Evolutionary conservation across 2,888 invertebrate genomes (phyloP).

Genomic region (Halictus ligatus): DNA sequence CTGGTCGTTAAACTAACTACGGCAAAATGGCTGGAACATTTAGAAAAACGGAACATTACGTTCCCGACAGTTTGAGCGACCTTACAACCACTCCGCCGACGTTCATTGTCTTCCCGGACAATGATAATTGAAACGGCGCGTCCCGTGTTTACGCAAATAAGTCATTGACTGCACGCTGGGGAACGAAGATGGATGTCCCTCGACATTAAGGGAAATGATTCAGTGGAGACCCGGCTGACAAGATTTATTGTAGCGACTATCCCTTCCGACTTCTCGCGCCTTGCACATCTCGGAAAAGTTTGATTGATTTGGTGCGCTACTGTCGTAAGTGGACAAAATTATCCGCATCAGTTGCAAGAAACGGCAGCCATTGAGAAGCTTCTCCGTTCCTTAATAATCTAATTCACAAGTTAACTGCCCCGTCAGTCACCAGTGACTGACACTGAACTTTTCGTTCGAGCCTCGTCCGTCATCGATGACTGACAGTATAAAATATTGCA

Average conservation of each 20-base stretch:
- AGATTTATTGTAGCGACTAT: neutral
- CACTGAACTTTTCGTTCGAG: too few relatives aligned
- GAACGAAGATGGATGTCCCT: neutral
- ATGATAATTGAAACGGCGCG: neutral
- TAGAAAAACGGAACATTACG: neutral
- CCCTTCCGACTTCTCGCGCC: neutral
- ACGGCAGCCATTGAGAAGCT: too few relatives aligned
- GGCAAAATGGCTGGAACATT: constrained; percentile 14
- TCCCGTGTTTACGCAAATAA: neutral
- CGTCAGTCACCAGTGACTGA: too few relatives aligned
- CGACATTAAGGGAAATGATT: neutral
- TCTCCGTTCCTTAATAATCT: too few relatives aligned
- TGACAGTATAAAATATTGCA: too few relatives aligned
- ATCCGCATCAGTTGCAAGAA: too few relatives aligned
- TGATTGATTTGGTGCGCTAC: too few relatives aligned
- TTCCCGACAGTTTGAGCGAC: neutral
- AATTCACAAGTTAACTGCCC: too few relatives aligned
- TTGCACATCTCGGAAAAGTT: neutral
- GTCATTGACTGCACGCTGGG: neutral
- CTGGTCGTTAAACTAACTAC: constrained; percentile 38
- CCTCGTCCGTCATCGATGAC: too few relatives aligned
- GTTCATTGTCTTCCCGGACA: constrained; percentile 3
- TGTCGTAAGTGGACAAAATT: too few relatives aligned
- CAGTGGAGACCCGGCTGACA: neutral
- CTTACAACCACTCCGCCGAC: neutral